These are phyloP conservation scores for Lamellibrachia satsuma DNA, from an alignment of 2,888 invertebrate genomes.

Conservation along the genomic window DNA sequence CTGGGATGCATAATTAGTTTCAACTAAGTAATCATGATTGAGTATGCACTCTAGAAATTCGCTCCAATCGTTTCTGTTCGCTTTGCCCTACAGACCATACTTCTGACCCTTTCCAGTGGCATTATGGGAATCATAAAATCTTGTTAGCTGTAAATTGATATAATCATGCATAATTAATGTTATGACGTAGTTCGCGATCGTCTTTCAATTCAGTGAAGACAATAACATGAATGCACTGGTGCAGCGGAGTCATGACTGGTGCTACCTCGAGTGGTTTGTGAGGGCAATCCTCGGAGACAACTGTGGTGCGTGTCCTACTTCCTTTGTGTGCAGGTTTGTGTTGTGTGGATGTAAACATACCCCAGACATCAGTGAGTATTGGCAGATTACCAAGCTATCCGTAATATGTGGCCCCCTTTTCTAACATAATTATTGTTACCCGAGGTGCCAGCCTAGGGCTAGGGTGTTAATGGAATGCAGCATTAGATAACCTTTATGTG, in stretches of 20 bases:
- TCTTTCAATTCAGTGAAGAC: conserved; percentile 4
- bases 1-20: neutral
- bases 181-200: neutral
- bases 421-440: neutral
- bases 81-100: neutral
- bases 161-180: neutral
- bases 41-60: neutral
- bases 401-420: neutral
- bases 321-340: neutral
- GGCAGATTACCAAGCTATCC: neutral
- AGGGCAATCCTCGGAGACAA: neutral
- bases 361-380: neutral
- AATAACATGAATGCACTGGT: neutral
- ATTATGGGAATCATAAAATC: neutral
- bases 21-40: neutral
- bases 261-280: neutral
- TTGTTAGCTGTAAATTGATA: neutral
- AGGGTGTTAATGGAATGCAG: neutral
- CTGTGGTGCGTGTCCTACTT: neutral
- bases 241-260: neutral
- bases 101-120: neutral
- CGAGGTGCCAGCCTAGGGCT: neutral
- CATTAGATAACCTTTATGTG: neutral
- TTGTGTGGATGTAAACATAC: neutral
- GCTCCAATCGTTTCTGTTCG: conserved; percentile 8